These are phyloP conservation scores for Bugula neritina DNA, from an alignment of 2,888 invertebrate genomes.

Conservation along the genomic window DNA sequence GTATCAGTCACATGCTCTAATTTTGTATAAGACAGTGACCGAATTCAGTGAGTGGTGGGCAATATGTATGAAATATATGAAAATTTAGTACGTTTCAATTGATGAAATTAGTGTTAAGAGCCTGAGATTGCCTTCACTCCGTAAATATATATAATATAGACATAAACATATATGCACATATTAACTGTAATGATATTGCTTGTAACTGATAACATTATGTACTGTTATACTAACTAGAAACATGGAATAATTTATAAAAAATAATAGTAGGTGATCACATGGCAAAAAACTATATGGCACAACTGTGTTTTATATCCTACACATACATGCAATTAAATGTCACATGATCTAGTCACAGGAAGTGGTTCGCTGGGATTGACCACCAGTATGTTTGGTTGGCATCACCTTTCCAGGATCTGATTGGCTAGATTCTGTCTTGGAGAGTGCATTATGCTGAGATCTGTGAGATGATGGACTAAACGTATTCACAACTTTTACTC, in stretches of 20 bases:
- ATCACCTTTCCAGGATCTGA: not conserved
- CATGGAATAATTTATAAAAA: no score
- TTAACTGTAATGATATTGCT: no score
- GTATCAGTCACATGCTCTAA: no score
- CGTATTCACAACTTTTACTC: not conserved
- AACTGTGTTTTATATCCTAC: not conserved
- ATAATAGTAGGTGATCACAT: not conserved
- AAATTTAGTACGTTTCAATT: no score
- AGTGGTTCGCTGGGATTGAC: not conserved
- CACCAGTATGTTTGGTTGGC: not conserved
- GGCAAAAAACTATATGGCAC: not conserved
- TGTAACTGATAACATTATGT: no score
- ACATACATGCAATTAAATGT: no score
- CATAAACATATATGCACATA: no score
- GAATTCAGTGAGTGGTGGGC: no score
- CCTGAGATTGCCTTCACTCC: not conserved
- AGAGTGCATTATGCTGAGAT: not conserved
- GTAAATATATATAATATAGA: not conserved
- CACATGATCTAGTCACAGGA: not conserved
- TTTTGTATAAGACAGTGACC: no score
- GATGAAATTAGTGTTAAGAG: no score
- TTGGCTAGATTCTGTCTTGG: not conserved
- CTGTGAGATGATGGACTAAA: not conserved
- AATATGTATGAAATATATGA: no score
- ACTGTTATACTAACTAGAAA: no score